Conservation (phyloP, 2,888 invertebrate species). For the Archaeoteleia sp. region DNA sequence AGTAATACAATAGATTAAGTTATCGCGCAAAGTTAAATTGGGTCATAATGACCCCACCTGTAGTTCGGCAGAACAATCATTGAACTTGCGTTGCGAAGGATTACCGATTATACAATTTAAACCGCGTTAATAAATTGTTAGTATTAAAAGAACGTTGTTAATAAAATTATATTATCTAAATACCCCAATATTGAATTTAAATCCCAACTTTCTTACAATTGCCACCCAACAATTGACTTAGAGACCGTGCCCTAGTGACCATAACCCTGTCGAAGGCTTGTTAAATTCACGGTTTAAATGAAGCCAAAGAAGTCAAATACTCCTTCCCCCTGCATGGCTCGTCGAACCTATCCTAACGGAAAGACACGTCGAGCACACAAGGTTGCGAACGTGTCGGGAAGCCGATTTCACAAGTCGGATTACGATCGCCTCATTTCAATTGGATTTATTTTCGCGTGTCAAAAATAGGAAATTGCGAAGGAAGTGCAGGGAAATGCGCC, state of each 20-base stretch:
- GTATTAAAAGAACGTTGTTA: no score
- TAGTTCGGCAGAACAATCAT: no score
- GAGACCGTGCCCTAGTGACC: slow-evolving; percentile 67
- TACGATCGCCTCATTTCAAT: slow-evolving; percentile 43
- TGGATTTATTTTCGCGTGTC: slow-evolving; percentile 20
- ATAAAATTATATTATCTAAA: no score
- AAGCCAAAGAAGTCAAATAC: slow-evolving; percentile 40
- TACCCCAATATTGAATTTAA: no score
- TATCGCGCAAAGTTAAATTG: no score
- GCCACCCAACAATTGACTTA: slow-evolving; percentile 29
- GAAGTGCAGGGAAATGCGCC: no score
- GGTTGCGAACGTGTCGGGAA: slow-evolving; percentile 35
- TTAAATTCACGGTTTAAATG: slow-evolving; percentile 49
- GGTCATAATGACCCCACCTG: no score
- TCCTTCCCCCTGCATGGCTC: slow-evolving; percentile 4
- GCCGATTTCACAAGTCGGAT: slow-evolving; percentile 44
- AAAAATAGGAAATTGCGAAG: background rate
- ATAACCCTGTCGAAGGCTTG: slow-evolving; percentile 65
- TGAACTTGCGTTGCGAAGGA: no score
- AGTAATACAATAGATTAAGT: no score
- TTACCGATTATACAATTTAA: no score
- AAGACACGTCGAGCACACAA: slow-evolving; percentile 18
- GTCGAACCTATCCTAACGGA: slow-evolving; percentile 1
- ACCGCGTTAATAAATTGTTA: no score
- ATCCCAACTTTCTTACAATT: no score